Conservation (phyloP, 2,888 invertebrate species). For the Pterostichus niger region DNA sequence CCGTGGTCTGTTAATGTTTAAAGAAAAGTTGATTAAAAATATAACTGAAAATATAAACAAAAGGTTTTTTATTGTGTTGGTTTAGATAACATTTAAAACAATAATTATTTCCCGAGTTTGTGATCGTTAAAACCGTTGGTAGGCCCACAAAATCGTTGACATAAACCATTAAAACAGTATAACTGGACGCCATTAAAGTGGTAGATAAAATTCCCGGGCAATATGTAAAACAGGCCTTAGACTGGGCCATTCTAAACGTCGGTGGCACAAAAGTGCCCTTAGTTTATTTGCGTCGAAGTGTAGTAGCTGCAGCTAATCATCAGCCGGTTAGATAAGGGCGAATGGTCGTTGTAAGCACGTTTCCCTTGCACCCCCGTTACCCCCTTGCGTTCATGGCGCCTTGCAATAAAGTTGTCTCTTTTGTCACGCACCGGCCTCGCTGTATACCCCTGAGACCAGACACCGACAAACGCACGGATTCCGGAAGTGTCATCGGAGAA, state of each 20-base stretch:
- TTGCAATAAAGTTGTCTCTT: constrained; percentile 64
- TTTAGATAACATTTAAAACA: too few relatives aligned
- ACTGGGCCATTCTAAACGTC: constrained; percentile 14
- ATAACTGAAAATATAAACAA: too few relatives aligned
- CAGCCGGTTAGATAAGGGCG: constrained; percentile 62
- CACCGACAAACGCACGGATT: constrained; percentile 12
- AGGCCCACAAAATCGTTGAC: background rate
- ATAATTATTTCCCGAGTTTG: too few relatives aligned
- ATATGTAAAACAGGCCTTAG: constrained; percentile 37
- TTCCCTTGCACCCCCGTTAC: constrained; percentile 2
- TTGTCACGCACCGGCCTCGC: constrained; percentile 59
- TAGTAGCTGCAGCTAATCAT: constrained; percentile 63
- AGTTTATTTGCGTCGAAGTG: constrained; percentile 51
- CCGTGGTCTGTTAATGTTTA: too few relatives aligned
- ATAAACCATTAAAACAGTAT: constrained; percentile 47
- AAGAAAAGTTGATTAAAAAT: too few relatives aligned
- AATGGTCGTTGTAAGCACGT: constrained; percentile 50
- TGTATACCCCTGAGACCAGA: constrained; percentile 48
- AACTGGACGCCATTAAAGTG: constrained; percentile 43
- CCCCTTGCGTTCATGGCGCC: constrained; percentile 14
- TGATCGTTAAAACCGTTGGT: too few relatives aligned
- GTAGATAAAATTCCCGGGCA: constrained; percentile 46
- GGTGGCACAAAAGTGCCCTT: constrained; percentile 48
- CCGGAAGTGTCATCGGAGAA: background rate
- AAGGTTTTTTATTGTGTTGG: too few relatives aligned